Percentiles rank a stretch among this genome's conserved stretches.
These are phyloP conservation scores for Manis crassicaudata DNA, from an alignment of 2,797 vertebrate genomes.

Conservation along the genomic window DNA sequence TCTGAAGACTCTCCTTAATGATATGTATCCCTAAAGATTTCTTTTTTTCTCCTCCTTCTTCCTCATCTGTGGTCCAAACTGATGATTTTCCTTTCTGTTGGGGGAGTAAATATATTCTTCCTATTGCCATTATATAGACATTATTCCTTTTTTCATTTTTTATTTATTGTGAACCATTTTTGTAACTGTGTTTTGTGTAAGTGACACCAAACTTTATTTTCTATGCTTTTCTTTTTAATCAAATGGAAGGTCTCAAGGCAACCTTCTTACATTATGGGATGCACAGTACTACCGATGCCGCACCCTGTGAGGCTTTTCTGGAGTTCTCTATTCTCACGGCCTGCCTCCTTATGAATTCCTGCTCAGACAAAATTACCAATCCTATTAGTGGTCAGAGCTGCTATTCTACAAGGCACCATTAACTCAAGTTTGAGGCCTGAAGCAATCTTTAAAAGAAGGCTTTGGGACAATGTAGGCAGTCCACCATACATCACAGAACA, in stretches of 20 bases:
- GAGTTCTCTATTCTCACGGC: rapidly evolving
- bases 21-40: neutral
- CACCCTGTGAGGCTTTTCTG: neutral
- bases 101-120: neutral
- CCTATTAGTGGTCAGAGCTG: neutral
- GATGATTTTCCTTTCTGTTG: neutral
- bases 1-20: neutral
- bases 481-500: neutral
- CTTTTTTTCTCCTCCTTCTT: neutral
- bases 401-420: neutral
- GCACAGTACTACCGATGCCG: rapidly evolving
- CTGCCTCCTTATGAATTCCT: neutral
- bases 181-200: neutral
- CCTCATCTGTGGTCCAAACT: neutral
- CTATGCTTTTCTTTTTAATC: neutral
- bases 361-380: neutral
- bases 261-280: neutral
- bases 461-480: neutral
- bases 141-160: neutral
- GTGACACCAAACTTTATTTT: neutral
- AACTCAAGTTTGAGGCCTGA: neutral
- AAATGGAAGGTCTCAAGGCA: neutral
- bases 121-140: neutral
- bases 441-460: slow-evolving; percentile 3
- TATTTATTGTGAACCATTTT: neutral